These are phyloP conservation scores for Actinemys pallida DNA, from an alignment of 2,113 vertebrate species.

Conservation along the genomic window DNA sequence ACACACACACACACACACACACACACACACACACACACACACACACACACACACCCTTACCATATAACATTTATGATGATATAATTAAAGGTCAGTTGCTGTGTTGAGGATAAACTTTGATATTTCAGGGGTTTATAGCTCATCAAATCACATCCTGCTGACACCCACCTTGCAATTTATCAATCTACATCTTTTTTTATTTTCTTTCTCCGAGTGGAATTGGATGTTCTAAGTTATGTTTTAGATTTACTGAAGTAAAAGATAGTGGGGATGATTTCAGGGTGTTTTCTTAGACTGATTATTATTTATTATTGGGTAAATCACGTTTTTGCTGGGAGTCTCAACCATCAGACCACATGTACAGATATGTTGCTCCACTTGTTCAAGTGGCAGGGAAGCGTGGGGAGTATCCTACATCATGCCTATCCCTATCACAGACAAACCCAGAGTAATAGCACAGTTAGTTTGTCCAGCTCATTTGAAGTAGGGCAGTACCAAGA, in stretches of 20 bases:
- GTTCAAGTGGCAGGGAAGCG: not conserved
- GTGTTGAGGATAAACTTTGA: slow-evolving; percentile 7
- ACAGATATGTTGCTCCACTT: not conserved
- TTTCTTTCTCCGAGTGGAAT: not conserved
- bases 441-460: not conserved
- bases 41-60: not conserved
- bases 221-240: not conserved
- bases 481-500: not conserved
- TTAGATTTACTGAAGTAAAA: not conserved
- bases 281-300: not conserved
- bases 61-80: slow-evolving; percentile 14
- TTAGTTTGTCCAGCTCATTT: not conserved
- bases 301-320: not conserved
- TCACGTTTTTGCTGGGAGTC: not conserved
- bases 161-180: not conserved
- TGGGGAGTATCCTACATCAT: no score
- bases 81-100: slow-evolving; percentile 52
- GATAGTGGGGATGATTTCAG: not conserved
- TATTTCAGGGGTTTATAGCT: slow-evolving; percentile 43
- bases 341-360: not conserved
- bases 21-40: no score
- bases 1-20: no score
- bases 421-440: not conserved
- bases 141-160: slow-evolving; percentile 26
- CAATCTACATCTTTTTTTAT: not conserved